Conservation (phyloP, 2,113 vertebrate genomes). For the human (Homo sapiens) region GRCh38 chr3:119697001-119697500, state of each 20-base stretch:
- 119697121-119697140: neutral
- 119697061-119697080: neutral
- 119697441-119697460: no score
- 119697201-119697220: neutral
- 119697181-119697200: neutral
- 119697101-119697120: neutral
- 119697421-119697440: neutral
- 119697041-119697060: neutral
- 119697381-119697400: neutral
- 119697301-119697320: neutral
- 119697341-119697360: neutral
- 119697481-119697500: no score
- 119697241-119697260: neutral
- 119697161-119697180: neutral
- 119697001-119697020: neutral
- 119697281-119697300: neutral
- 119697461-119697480: no score
- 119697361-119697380: neutral
- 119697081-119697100: neutral
- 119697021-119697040: neutral
- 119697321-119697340: neutral
- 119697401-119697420: neutral
- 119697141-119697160: neutral
- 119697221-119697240: neutral
- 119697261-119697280: neutral